These are phyloP conservation scores for Adelosebastes latens DNA, from an alignment of 2,797 vertebrate genomes.

Conservation along the genomic window DNA sequence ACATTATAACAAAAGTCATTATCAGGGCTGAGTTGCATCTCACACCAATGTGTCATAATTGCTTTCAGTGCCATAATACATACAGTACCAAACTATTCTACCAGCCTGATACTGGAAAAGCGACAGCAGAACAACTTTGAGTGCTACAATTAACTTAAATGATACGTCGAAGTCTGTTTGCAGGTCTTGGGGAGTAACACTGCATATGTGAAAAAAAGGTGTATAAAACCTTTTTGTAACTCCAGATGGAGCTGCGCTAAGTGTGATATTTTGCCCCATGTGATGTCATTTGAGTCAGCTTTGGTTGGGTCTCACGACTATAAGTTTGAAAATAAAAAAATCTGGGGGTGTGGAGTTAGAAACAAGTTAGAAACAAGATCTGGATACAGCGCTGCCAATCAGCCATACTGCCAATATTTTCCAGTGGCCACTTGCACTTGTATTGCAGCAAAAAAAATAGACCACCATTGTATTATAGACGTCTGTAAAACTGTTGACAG, in stretches of 20 bases:
- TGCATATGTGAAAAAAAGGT: background rate
- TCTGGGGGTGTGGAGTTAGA: background rate
- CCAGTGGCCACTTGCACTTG: too few relatives aligned
- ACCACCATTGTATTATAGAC: too few relatives aligned
- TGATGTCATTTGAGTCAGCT: background rate
- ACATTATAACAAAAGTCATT: background rate
- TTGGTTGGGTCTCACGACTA: background rate
- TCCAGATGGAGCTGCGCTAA: background rate
- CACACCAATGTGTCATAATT: background rate
- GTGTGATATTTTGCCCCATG: background rate
- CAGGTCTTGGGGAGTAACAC: background rate
- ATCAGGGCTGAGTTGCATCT: background rate
- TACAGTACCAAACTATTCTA: background rate
- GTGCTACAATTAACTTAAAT: background rate
- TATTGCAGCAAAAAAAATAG: too few relatives aligned
- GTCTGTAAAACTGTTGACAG: too few relatives aligned
- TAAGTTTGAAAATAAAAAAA: background rate
- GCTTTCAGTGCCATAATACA: background rate
- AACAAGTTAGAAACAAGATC: background rate
- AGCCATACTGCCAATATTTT: too few relatives aligned
- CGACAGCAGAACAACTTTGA: background rate
- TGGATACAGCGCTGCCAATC: too few relatives aligned
- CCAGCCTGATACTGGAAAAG: background rate
- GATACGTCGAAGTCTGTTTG: background rate
- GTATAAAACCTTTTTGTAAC: background rate